Conservation (phyloP, 2,888 invertebrate genomes). For the Lysandra coridon region DNA sequence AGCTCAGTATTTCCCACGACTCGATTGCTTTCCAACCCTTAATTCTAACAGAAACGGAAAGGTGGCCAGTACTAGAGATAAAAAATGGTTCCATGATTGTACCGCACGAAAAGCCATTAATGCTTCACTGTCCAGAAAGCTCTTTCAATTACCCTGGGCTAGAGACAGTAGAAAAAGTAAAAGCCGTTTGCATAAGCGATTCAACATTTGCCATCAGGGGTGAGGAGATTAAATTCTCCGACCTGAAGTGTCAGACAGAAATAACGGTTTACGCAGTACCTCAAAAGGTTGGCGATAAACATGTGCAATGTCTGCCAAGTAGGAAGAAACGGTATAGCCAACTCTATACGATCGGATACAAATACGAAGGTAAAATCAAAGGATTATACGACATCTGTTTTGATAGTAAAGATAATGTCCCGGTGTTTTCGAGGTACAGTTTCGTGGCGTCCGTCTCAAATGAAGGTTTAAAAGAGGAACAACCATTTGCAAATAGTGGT, state of each 20-base stretch:
- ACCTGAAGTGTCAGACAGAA: neutral
- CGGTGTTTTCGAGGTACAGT: neutral
- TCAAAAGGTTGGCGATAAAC: neutral
- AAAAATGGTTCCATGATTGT: neutral
- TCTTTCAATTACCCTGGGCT: neutral
- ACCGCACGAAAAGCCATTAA: neutral
- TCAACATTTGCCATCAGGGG: neutral
- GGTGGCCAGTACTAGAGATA: neutral
- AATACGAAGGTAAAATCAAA: neutral
- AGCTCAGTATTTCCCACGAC: neutral
- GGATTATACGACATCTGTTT: slow-evolving; percentile 1
- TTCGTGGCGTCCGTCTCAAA: neutral
- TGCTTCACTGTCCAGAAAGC: neutral
- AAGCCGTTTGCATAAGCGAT: neutral
- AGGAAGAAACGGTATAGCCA: neutral
- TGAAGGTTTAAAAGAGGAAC: neutral
- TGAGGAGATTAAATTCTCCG: neutral
- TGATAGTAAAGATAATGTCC: neutral
- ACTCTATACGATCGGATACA: neutral
- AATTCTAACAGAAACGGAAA: neutral
- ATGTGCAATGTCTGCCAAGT: neutral
- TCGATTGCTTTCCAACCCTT: slow-evolving; percentile 1
- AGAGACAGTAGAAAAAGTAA: neutral
- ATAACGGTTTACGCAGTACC: neutral
- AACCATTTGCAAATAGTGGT: neutral